Evolutionary conservation across 2,888 invertebrate genomes (phyloP), one percentile per base, ranked within the genome.

Genomic region (Brachylomia viminalis): DNA sequence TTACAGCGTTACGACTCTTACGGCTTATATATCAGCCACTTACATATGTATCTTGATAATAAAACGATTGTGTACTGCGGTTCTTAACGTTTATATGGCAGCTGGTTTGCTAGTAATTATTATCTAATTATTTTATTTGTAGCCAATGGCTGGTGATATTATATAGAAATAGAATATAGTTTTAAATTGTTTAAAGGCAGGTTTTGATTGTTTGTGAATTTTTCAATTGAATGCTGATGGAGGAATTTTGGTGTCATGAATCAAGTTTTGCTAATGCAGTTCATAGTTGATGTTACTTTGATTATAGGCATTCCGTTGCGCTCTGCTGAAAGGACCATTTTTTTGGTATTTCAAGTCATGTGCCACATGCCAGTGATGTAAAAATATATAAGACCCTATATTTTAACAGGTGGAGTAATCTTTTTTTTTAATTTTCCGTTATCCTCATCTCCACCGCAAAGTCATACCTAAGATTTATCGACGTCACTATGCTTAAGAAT

Each of bases 21-120:
- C 77, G 75, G 66, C 59, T 76, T 82, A 87, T 38, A 38, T 38
- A 38, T 84, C 80, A 59, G 33, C 56, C 66, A 65, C 70, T 84
- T 76, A 80, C 86, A 77, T 77, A 88, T 80, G 84, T 87, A 83
- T 70, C 49, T 62, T 42, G 80, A 86, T 86, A 84, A 75, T 79
- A 75, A 79, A 79, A 79, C 72, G 74, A 86, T 75, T 79, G 72
- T 79, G 66, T 84, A 79, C 66, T 59, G 70, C 42, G 45, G 52
- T 73, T 83, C 84, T 74, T 59, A 68, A 66, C 58, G 15, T 52
- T 59, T 68, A 64, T 65, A 61, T 56, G 38, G 75, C 66, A 78
- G 66, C 71, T 71, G 72, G 76, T 62, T 38, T 59, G 38, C 38
- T 58, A 20, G 73, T 71, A 61, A 73, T 79, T 71, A 71, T 73